Conservation (phyloP, 2,113 vertebrate genomes). For the Indicator indicator region DNA sequence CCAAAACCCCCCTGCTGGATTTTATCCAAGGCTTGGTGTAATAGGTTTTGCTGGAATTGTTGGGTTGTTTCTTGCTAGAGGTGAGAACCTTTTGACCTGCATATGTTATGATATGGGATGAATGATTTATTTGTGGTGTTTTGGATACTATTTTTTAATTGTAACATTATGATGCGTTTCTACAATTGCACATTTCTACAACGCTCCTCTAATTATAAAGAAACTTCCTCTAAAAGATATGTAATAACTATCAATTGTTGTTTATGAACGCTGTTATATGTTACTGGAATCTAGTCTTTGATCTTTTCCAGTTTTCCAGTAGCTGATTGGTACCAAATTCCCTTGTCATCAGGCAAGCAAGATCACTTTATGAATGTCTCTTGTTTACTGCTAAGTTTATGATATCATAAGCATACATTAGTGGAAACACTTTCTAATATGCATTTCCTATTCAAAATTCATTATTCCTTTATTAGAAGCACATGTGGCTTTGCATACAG, state of each 20-base stretch:
- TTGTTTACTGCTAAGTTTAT: background rate
- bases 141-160: background rate
- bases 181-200: too few species aligned
- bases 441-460: background rate
- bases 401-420: background rate
- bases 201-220: background rate
- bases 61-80: slow-evolving; percentile 90
- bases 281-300: background rate
- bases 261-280: background rate
- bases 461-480: background rate
- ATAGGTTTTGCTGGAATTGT: slow-evolving; percentile 91
- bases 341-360: background rate
- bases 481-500: background rate
- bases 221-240: background rate
- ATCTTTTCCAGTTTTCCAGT: background rate
- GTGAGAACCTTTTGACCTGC: slow-evolving; percentile 68
- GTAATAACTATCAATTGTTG: background rate
- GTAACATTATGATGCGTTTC: background rate
- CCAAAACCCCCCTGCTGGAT: slow-evolving; percentile 86
- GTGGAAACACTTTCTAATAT: background rate
- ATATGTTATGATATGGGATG: background rate
- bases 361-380: background rate
- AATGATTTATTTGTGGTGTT: background rate
- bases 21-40: slow-evolving; percentile 88
- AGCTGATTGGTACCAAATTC: background rate